Conservation (phyloP, 2,888 invertebrate species). For the Polydrusus tereticollis region DNA sequence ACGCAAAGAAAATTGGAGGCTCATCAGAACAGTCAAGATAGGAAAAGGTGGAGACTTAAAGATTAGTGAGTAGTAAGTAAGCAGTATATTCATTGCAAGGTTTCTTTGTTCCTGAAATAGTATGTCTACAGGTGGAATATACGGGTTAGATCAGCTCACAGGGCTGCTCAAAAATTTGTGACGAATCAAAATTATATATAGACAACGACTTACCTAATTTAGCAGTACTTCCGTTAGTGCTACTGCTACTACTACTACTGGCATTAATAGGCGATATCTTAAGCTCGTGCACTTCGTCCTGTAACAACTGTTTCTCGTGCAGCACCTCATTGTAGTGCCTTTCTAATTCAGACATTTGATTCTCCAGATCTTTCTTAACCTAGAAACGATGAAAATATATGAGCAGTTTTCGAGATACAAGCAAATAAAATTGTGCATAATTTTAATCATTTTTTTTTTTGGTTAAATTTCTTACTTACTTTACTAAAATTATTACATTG, state of each 20-base stretch:
- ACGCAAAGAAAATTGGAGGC: too few relatives aligned
- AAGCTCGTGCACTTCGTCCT: slow-evolving; percentile 64
- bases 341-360: slow-evolving; percentile 57
- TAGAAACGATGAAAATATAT: slow-evolving; percentile 20
- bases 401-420: too few relatives aligned
- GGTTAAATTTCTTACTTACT: slow-evolving; percentile 9
- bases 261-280: slow-evolving; percentile 62
- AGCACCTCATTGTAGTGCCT: slow-evolving; percentile 60
- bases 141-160: too few relatives aligned
- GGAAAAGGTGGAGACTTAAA: too few relatives aligned
- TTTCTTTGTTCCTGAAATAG: too few relatives aligned
- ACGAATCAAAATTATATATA: too few relatives aligned
- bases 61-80: too few relatives aligned
- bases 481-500: slow-evolving; percentile 54
- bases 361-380: slow-evolving; percentile 56
- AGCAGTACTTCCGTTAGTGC: background rate
- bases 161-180: too few relatives aligned
- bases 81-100: too few relatives aligned
- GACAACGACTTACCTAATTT: slow-evolving; percentile 40
- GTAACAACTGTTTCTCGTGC: slow-evolving; percentile 63
- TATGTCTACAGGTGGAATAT: too few relatives aligned
- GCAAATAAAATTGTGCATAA: too few relatives aligned
- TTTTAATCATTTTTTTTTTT: background rate
- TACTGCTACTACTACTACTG: slow-evolving; percentile 32
- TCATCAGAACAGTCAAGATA: too few relatives aligned